phyloP scores from a whole-genome alignment of 2,113 vertebrate genomes.

The Cromileptes altivelis region DNA sequence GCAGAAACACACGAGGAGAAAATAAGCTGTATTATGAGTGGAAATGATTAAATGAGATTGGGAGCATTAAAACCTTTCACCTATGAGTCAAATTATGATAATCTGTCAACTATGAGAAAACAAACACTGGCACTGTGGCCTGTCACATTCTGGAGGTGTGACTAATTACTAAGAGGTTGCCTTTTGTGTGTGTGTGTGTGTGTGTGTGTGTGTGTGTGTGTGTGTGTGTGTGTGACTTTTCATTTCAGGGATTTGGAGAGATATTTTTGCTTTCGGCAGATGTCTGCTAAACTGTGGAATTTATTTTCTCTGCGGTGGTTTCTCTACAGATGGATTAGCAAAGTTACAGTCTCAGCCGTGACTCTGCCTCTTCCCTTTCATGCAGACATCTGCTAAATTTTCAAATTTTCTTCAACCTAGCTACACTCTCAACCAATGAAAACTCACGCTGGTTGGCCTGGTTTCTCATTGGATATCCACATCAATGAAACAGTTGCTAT shows the following conservation, averaged over 20 bases:
- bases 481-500: conserved; percentile 71
- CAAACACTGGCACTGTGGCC: conserved; percentile 37
- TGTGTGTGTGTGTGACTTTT: conserved; percentile 15
- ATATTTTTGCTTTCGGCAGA: conserved; percentile 50
- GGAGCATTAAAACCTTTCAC: conserved; percentile 53
- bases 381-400: conserved; percentile 68
- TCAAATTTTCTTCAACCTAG: conserved; percentile 61
- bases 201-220: not conserved
- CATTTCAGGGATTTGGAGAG: conserved; percentile 45
- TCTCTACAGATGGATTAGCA: conserved; percentile 54
- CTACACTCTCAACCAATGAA: conserved; percentile 73
- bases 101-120: conserved; percentile 55
- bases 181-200: not conserved
- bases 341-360: conserved; percentile 60
- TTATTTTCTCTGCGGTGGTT: conserved; percentile 48
- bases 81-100: conserved; percentile 51
- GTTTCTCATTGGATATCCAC: conserved; percentile 77
- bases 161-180: conserved; percentile 49
- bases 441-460: conserved; percentile 72
- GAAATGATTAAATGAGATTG: conserved; percentile 59
- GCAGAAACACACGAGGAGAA: conserved; percentile 22
- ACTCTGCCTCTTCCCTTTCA: conserved; percentile 56
- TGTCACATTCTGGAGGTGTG: conserved; percentile 47
- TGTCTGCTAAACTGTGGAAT: conserved; percentile 50
- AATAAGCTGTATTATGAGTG: conserved; percentile 37